These are phyloP conservation scores for Urocynchramus pylzowi DNA, from an alignment of 2,113 vertebrate genomes.

Conservation along the genomic window DNA sequence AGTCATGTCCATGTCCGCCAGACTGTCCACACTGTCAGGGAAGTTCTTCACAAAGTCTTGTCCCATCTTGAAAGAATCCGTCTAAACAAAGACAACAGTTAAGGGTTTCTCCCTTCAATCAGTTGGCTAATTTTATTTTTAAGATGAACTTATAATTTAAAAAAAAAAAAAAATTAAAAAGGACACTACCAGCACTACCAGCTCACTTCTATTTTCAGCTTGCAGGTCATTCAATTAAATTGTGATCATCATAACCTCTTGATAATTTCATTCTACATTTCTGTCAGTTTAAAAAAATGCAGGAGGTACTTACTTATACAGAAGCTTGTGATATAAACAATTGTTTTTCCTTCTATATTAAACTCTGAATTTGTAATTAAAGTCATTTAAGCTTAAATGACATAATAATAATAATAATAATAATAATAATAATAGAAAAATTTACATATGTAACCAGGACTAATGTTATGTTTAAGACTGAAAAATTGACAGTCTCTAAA, in stretches of 20 bases:
- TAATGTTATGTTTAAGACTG: neutral
- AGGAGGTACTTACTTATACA: neutral
- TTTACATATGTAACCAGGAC: neutral
- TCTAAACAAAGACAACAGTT: conserved; percentile 70
- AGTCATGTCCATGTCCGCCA: conserved; percentile 70
- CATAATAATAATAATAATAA: neutral
- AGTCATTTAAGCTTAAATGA: neutral
- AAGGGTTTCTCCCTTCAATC: neutral
- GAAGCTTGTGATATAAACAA: neutral
- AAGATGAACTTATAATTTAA: neutral
- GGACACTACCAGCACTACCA: neutral
- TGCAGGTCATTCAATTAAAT: neutral
- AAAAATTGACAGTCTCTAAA: neutral
- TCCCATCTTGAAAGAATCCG: conserved; percentile 93
- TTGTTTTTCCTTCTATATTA: neutral
- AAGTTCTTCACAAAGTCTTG: conserved; percentile 80
- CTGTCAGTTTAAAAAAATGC: neutral
- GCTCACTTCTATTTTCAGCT: neutral
- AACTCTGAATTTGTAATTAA: neutral
- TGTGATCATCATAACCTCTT: neutral
- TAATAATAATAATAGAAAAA: neutral
- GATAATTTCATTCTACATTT: neutral
- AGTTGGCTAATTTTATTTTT: neutral
- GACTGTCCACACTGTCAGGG: conserved; percentile 65
- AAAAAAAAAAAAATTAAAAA: neutral